Evolutionary conservation across 1,140 invertebrate species (phyloP).

Genomic region (Ruditapes philippinarum): DNA sequence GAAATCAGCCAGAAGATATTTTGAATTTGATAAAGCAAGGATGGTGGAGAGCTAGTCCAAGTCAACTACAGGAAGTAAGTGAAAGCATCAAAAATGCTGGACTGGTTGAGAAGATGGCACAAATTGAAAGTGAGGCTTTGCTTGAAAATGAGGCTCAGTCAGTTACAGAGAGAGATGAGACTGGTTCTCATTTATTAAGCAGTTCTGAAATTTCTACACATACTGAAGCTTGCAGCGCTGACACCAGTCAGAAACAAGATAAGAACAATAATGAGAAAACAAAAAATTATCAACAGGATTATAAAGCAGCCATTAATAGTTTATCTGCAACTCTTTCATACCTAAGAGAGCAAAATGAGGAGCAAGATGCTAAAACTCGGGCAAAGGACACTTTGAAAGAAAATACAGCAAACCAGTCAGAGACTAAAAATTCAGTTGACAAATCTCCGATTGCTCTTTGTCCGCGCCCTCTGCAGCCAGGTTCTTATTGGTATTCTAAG

Average conservation of each 20-base stretch:
- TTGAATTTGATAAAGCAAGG: slow-evolving; percentile 66
- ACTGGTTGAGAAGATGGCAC: slow-evolving; percentile 23
- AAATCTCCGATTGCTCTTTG: not conserved
- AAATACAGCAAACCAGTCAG: not conserved
- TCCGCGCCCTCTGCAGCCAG: slow-evolving; percentile 37
- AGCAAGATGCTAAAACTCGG: not conserved
- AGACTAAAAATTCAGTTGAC: not conserved
- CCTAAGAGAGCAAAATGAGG: slow-evolving; percentile 34
- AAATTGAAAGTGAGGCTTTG: not conserved
- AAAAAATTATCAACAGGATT: not conserved
- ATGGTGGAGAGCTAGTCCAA: slow-evolving; percentile 69
- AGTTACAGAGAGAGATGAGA: too few species aligned
- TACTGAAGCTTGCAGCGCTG: not conserved
- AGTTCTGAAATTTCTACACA: not conserved
- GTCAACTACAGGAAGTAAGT: slow-evolving; percentile 66
- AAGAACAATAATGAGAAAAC: slow-evolving; percentile 20
- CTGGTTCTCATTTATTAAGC: not conserved
- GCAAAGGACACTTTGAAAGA: not conserved
- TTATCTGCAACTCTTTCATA: slow-evolving; percentile 44
- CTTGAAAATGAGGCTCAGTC: not conserved
- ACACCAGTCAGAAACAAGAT: not conserved
- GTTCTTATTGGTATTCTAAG: slow-evolving; percentile 61
- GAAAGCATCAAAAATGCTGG: slow-evolving; percentile 39
- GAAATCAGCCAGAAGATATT: slow-evolving; percentile 27
- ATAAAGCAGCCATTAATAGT: slow-evolving; percentile 43